Base-by-base conservation (phyloP, 1,140 invertebrate species). In the Listronotus oregonensis region DNA sequence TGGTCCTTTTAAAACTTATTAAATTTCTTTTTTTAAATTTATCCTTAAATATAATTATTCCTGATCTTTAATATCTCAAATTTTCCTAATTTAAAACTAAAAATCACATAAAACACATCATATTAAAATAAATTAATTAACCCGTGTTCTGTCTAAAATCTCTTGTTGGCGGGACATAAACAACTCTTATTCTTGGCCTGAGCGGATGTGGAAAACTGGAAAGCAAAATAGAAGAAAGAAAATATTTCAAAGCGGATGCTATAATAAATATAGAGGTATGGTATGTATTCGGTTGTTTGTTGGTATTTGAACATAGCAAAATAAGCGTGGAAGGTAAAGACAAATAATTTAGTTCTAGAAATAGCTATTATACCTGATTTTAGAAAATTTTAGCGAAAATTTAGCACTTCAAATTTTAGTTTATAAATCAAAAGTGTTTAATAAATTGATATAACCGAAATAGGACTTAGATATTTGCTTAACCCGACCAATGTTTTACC, bases 201-300 rank as follows among this genome's bases (percentile, higher is more conserved):
- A 43, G 15, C 43, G 43, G 43, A 46, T 46, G 43, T 46, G 43
- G 43, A 46, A 46, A 46, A 37, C 39, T 55, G 14, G 37, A 40
- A 40, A 17, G 43, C n/a, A 46, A 54, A 54, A 54, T 54, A 54
- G 51, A 54, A 54, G 51, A 54, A 55, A 54, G 37, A 12, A 54
- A 40, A 40, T 37, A 40, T 54, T 40, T 54, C 51, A 54, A 54
- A 54, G 51, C 51, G 51, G 51, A 54, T 54, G 51, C 51, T 54
- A 21, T 54, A 17, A 54, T 54, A 54, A 54, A 54, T 54, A 39
- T 54, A 54, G 51, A 54, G 51, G 34, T 54, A 54, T 54, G 49
- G 49, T 51, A 51, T 15, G 49, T 32, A 51, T 15, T 2, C 17
- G 27, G 6, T 10, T 11, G 14, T 59, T 37, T 44, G 34, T 51